Evolutionary conservation across 2,113 vertebrate species (phyloP), one percentile per base, ranked within the genome.

Genomic region (Stercorarius parasiticus): DNA sequence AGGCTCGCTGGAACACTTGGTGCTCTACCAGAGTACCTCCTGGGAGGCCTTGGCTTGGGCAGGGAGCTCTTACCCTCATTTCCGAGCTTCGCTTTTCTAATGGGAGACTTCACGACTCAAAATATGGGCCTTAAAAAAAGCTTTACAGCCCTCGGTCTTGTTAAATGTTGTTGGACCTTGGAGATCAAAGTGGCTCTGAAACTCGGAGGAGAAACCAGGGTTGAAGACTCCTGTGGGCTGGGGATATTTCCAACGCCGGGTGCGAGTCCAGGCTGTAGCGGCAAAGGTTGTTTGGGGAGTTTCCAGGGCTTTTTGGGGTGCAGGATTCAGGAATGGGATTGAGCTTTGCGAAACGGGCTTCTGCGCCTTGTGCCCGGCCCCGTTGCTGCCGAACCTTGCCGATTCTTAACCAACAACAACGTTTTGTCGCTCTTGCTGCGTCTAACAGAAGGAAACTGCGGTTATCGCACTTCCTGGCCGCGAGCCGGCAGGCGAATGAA

Each of bases 401-500:
- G 25, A 4, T 67, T 45, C 59, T 79, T 16, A 36, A 20, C 43
- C 53, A 13, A 7, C 32, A 47, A 23, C 83, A 42, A 29, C 6
- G 14, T 40, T 42, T 40, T 23, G 53, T 42, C 32, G 12, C 88
- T 40, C 21, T 40, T 12, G 64, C 36, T 61, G 30, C 29, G 26
- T 14, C 34, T 59, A 26, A 45, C 77, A 69, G 89, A 34, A 97
- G 98, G 98, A 98, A 98, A 6, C 84, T 53, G 98, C 42, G 98
- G 97, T 97, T 79, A 8, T 20, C 61, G 88, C 56, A n/a, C 94
- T 97, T 98, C 98, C 98, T 96, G 98, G 83, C 81, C 43, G 2
- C 6, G 0, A 40, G 36, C 73, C 32, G 80, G 79, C 52, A 64
- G 83, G 53, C 53, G 29, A 80, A 87, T 43, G 59, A 78, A 72